Evolutionary conservation across 2,113 vertebrate genomes (phyloP), one percentile per base, ranked within the genome.

Genomic region (Boleophthalmus pectinirostris): DNA sequence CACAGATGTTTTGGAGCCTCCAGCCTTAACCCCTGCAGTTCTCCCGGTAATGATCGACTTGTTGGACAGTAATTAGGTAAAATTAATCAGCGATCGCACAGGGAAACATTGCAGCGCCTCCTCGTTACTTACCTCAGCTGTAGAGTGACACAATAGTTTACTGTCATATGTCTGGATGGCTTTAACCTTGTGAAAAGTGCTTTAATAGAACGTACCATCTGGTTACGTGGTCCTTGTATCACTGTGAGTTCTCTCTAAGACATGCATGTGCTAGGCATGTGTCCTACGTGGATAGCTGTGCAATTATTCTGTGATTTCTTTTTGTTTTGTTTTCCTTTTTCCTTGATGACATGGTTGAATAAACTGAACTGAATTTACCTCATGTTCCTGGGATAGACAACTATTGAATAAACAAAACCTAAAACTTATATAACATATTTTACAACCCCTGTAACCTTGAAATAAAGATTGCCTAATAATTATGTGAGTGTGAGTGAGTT

Each of bases 61-160:
- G 75, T 82, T 76, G 70, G 82, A 81, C 82, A 73, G 80, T 81
- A 88, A 91, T 91, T 87, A 86, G 80, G 81, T 70, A 64, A 56
- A 68, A 73, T 82, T 89, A 90, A 89, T 88, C 81, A 75, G 82
- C 71, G 84, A 81, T 82, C 70, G 75, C 29, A 24, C 21, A 21
- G 46, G 65, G 65, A 47, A 45, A 47, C n/a, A 8, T 64, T 64
- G 61, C 10, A 43, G 61, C 71, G 72, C 47, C 45, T 24, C 81
- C 82, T 29, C 12, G 35, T 61, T 70, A 66, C 53, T 73, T 77
- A 74, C 73, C 68, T 58, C 56, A 12, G 18, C 46, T 33, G 33
- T 73, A 38, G 49, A 70, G 46, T 58, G 60, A 63, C 54, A 49
- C 2, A 51, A 56, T 25, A 47, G 16, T 54, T 68, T 60, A 73